Conservation (phyloP, 2,113 vertebrate genomes). For the Formicarius rufipectus region DNA sequence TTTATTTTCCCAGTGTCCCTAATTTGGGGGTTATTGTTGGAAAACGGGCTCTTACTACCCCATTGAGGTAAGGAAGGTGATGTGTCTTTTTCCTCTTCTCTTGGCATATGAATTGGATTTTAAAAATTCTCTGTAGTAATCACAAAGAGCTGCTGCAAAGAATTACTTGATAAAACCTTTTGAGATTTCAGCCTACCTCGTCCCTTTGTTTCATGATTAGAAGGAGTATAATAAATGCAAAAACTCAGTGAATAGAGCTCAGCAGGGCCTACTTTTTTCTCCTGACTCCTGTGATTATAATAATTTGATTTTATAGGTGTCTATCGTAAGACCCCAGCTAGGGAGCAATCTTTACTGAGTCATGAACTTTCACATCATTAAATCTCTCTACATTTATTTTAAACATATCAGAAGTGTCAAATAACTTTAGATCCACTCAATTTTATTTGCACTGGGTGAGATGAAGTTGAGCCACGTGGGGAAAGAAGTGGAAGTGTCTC, state of each 20-base stretch:
- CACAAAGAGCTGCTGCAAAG: slow-evolving; percentile 42
- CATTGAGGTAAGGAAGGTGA: not conserved
- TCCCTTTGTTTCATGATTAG: slow-evolving; percentile 48
- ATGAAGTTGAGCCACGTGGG: slow-evolving; percentile 14
- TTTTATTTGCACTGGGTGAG: slow-evolving; percentile 65
- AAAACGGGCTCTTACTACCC: not conserved
- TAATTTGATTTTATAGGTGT: slow-evolving; percentile 76
- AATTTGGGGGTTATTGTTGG: not conserved
- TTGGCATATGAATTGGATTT: not conserved
- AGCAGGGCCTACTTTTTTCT: slow-evolving; percentile 50
- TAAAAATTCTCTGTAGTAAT: slow-evolving; percentile 50
- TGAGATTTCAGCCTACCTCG: slow-evolving; percentile 55
- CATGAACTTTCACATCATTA: slow-evolving; percentile 76
- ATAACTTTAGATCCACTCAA: slow-evolving; percentile 58
- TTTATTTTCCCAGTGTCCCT: not conserved
- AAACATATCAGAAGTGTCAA: slow-evolving; percentile 71
- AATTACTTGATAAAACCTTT: slow-evolving; percentile 56
- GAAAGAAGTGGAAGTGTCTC: not conserved
- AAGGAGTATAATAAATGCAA: slow-evolving; percentile 64
- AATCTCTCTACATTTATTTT: slow-evolving; percentile 71
- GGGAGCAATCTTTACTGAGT: slow-evolving; percentile 72
- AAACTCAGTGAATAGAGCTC: slow-evolving; percentile 62
- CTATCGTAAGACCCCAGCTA: slow-evolving; percentile 64
- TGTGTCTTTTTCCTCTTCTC: not conserved
- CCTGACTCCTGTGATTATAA: slow-evolving; percentile 68